These are phyloP conservation scores for Malthinus flaveolus DNA, from an alignment of 2,888 invertebrate genomes.

Conservation along the genomic window DNA sequence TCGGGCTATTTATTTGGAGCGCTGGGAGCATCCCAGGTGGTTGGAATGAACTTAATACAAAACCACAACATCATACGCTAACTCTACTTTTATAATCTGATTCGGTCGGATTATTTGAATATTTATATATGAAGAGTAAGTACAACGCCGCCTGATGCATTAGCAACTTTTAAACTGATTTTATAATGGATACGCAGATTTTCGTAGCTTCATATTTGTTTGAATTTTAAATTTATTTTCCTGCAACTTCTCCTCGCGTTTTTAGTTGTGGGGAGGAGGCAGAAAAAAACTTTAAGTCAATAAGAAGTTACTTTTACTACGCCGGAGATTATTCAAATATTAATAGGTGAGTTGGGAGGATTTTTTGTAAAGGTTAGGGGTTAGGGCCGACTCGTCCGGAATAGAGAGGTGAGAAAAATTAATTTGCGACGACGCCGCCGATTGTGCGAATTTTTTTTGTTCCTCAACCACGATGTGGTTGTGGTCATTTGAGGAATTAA, in stretches of 20 bases:
- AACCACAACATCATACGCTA: constrained; percentile 54
- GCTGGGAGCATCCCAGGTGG: constrained; percentile 31
- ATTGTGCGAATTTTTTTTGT: no score
- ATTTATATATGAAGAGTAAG: constrained; percentile 53
- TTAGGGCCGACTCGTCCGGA: no score
- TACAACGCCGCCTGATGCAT: constrained; percentile 49
- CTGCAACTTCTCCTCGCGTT: neutral
- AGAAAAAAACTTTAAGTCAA: no score
- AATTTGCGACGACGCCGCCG: no score
- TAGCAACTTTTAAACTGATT: constrained; percentile 51
- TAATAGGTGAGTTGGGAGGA: no score
- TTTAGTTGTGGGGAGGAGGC: neutral
- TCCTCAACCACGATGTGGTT: no score
- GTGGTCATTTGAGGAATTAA: no score
- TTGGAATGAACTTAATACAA: constrained; percentile 49
- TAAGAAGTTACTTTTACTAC: no score
- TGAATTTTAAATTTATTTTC: constrained; percentile 30
- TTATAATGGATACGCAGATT: constrained; percentile 45
- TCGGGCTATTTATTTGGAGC: constrained; percentile 27
- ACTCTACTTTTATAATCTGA: constrained; percentile 54
- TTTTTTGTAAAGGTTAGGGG: no score
- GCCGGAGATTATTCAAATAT: no score
- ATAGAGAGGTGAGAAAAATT: no score
- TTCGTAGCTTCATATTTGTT: constrained; percentile 31
- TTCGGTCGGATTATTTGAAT: constrained; percentile 54